Evolutionary conservation across 1,140 invertebrate species (phyloP), one percentile per base, ranked within the genome.

Genomic region (Notospermus geniculatus): DNA sequence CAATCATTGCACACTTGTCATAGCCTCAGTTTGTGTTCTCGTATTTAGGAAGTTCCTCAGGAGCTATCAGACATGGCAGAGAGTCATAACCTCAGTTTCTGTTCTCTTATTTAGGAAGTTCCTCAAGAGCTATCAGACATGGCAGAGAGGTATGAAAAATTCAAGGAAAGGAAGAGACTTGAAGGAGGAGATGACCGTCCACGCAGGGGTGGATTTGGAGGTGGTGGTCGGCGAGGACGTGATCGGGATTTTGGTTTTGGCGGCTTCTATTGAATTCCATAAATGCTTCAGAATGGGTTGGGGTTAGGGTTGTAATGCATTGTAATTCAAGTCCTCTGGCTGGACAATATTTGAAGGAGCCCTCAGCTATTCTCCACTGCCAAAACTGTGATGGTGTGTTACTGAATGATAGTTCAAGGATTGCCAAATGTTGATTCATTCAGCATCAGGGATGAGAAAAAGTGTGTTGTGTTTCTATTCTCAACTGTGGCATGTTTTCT

Each of bases 21-120:
- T 58, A 22, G 59, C n/a, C 9, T 54, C 7, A 11, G 17, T 46
- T 45, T 17, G 1, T 29, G 17, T 27, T 29, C 28, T 60, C 15
- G 17, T 13, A 29, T 43, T 23, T 52, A 74, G 83, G 76, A 87
- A 75, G 85, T 93, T 30, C 91, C 90, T 7, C 78, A 86, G 17
- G 87, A 69, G 19, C 57, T 77, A 30, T 9, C 66, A 5, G 61
- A 67, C 7, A 77, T 77, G 75, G 71, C 75, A 11, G 65, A 71
- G 27, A 63, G 72, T 43, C 75, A 63, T 58, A 22, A 61, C n/a
- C 9, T 54, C 7, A 11, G 17, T 46, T 45, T 17, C 2, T 29
- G 17, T 27, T 29, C 28, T 60, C 15, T 15, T 13, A 29, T 43
- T 23, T 52, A 74, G 83, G 76, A 87, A 75, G 85, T 93, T 30